phyloP scores from a whole-genome alignment of 2,888 invertebrate genomes.

The Opisthograptis luteolata region DNA sequence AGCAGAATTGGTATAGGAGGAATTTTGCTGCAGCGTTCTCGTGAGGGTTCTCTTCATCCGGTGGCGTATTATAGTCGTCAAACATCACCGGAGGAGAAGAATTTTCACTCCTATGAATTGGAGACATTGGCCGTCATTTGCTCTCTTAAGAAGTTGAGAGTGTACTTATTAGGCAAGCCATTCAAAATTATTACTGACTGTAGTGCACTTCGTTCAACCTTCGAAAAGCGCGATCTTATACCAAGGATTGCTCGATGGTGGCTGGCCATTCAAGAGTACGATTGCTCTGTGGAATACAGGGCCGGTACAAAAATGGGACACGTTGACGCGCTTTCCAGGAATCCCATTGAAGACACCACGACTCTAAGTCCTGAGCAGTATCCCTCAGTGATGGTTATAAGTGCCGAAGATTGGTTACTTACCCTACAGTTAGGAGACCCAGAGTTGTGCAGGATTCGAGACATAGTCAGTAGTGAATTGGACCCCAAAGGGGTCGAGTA shows the following conservation, averaged over 20 bases:
- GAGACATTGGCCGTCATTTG: neutral
- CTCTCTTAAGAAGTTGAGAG: neutral
- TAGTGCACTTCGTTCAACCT: neutral
- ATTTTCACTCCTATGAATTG: neutral
- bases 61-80: constrained; percentile 1
- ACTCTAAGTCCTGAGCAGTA: neutral
- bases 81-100: neutral
- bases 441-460: neutral
- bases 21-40: neutral
- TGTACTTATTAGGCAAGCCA: neutral
- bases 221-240: neutral
- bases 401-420: neutral
- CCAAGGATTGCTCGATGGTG: constrained; percentile 12
- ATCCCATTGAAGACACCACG: neutral
- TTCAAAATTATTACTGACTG: constrained; percentile 1
- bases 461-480: neutral
- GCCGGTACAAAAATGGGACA: neutral
- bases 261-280: neutral
- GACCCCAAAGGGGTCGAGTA: neutral
- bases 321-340: constrained; percentile 3
- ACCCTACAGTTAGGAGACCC: neutral
- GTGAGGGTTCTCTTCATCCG: neutral
- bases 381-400: neutral
- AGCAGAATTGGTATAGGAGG: neutral
- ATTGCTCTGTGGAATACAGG: neutral